Evolutionary conservation across 2,888 invertebrate species (phyloP).

Genomic region (Ditula angustiorana): DNA sequence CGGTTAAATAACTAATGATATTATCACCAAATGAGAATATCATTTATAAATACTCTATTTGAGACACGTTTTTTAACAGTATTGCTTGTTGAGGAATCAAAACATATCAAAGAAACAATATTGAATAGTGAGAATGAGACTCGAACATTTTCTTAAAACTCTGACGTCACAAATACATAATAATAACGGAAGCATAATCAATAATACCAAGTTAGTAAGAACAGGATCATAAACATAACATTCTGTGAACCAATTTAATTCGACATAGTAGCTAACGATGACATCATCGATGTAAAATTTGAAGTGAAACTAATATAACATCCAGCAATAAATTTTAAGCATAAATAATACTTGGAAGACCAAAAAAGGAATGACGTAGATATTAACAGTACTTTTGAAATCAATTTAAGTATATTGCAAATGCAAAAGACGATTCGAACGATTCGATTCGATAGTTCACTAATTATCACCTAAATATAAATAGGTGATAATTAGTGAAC

Average conservation of each 20-base stretch:
- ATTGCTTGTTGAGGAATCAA: neutral
- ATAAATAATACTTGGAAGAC: neutral
- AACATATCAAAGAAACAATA: neutral
- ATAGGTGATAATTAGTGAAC: too few species aligned
- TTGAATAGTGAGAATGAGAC: neutral
- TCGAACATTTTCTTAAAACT: neutral
- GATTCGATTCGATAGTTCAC: too few species aligned
- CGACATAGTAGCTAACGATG: conserved; percentile 17
- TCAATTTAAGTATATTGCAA: too few species aligned
- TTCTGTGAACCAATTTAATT: conserved; percentile 24
- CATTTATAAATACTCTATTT: too few species aligned
- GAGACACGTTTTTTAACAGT: neutral
- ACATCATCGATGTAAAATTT: conserved; percentile 17
- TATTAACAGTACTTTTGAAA: too few species aligned
- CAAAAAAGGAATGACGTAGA: neutral
- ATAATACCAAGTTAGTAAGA: conserved; percentile 24
- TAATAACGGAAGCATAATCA: conserved; percentile 19
- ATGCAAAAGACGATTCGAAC: too few species aligned
- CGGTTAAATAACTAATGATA: too few species aligned
- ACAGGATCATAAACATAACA: conserved; percentile 19
- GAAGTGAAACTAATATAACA: neutral
- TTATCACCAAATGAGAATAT: too few species aligned
- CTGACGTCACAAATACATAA: neutral
- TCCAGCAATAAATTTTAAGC: neutral
- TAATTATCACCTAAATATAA: too few species aligned